Evolutionary conservation across 2,797 vertebrate genomes (phyloP).

Genomic region (Podarcis siculus): DNA sequence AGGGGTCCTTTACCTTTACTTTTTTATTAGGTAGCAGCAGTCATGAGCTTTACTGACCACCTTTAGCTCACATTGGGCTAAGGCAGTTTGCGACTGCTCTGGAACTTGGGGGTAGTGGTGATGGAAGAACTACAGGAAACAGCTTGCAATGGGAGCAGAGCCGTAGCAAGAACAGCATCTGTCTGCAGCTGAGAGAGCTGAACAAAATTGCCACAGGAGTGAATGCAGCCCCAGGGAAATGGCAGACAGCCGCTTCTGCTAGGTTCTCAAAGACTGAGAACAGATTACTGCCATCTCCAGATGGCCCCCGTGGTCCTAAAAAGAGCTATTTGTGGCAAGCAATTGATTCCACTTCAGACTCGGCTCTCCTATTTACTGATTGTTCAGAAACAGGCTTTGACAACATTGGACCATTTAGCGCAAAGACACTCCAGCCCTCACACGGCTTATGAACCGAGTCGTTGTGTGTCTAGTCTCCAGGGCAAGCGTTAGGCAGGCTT

Average conservation of each 20-base stretch:
- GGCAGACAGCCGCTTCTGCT: neutral
- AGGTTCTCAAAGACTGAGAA: neutral
- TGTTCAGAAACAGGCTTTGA: neutral
- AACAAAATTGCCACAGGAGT: neutral
- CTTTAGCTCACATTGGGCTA: accelerated
- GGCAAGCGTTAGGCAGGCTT: neutral
- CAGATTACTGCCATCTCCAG: constrained; percentile 17
- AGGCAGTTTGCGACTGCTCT: neutral
- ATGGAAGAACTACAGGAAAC: neutral
- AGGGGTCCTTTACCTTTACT: too few relatives aligned
- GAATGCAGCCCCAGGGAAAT: neutral
- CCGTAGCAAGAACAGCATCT: neutral
- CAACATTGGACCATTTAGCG: neutral
- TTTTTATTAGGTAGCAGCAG: neutral
- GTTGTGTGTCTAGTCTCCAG: neutral
- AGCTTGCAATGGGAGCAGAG: neutral
- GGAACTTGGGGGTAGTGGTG: neutral
- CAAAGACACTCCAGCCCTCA: neutral
- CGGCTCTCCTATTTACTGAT: accelerated
- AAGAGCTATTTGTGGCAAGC: constrained; percentile 12
- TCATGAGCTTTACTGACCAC: accelerated
- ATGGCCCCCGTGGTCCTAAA: neutral
- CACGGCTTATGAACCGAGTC: neutral
- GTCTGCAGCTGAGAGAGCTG: neutral
- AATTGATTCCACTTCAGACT: neutral